Base-by-base conservation (phyloP, 2,888 invertebrate genomes). In the Ditylenchus weischeri region DNA sequence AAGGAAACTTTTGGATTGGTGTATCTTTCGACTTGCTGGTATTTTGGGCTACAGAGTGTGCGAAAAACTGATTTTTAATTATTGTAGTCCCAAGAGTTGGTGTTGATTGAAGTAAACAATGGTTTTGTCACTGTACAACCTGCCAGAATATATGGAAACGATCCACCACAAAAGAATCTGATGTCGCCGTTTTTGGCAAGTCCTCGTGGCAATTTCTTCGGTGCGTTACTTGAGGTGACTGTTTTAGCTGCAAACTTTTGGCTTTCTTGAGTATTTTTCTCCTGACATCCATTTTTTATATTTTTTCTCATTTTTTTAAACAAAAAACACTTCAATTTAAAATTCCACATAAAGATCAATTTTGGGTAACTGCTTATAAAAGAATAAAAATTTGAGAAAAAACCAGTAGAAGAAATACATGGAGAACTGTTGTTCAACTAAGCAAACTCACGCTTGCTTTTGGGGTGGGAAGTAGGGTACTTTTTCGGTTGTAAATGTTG, bases 1-100 rank as follows among this genome's bases (percentile, higher is more conserved):
- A 36, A 19, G 59, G 59, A 10, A 59, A 59, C 10, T 59, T 59
- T 29, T 59, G 59, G 59, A 59, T 36, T 11, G 59, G 59, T 7
- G 35, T 36, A 19, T 36, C 19, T 59, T 59, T 59, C 8, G 13
- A 36, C 8, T 59, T 54, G 54, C 29, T 54, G 21, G 54, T 54
- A 54, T 54, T 21, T 18, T 50, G n/a, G 6, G 21, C 50, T 50
- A 50, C 50, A 18, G 21, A 19, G 21, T 43, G 15, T 43, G 43
- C 15, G 11, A 43, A 43, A 15, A 43, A 43, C 15, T 8, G 3
- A 43, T 3, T 43, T 15, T 1, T 43, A 29, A 4, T 57, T 4
- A 23, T 59, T 59, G 3, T 36, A 59, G 59, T 59, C 59, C 2
- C 35, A 19, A 19, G 59, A 59, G 43, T 59, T 59, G 43, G 59